Evolutionary conservation across 2,113 vertebrate genomes (phyloP).

Genomic region (Mormoops blainvillei): DNA sequence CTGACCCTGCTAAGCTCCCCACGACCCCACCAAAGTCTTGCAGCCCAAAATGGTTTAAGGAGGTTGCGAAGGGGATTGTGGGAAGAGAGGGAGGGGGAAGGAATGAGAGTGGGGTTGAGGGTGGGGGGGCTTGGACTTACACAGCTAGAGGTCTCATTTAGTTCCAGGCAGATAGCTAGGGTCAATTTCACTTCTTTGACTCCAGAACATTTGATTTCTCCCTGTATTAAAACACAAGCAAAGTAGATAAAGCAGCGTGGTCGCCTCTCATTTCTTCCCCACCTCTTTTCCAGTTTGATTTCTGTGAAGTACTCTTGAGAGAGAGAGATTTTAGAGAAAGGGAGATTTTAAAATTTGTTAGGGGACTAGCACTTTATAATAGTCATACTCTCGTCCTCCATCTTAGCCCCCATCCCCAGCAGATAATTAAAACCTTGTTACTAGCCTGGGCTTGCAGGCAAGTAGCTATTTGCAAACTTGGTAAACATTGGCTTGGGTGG

Average conservation of each 20-base stretch:
- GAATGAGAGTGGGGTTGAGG: background rate
- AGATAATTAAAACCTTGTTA: background rate
- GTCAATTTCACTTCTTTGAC: conserved; percentile 53
- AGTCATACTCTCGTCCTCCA: background rate
- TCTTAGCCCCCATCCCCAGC: background rate
- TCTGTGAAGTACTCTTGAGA: background rate
- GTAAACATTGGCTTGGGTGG: background rate
- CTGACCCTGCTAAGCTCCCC: background rate
- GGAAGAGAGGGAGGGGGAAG: too few species aligned
- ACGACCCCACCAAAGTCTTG: too few species aligned
- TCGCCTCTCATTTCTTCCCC: background rate
- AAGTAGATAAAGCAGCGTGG: background rate
- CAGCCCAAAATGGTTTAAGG: background rate
- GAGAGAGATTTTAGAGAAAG: background rate
- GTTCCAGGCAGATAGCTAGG: conserved; percentile 75
- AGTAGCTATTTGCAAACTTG: background rate
- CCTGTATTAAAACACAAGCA: conserved; percentile 62
- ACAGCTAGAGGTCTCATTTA: conserved; percentile 68
- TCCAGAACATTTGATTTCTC: conserved; percentile 62
- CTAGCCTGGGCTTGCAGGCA: background rate
- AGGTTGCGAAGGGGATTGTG: background rate
- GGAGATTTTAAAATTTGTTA: background rate
- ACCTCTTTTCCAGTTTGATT: background rate
- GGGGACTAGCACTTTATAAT: background rate
- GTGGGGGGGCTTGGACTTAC: conserved; percentile 72